phyloP scores from a whole-genome alignment of 2,888 invertebrate genomes.

The Oscheius sp. region DNA sequence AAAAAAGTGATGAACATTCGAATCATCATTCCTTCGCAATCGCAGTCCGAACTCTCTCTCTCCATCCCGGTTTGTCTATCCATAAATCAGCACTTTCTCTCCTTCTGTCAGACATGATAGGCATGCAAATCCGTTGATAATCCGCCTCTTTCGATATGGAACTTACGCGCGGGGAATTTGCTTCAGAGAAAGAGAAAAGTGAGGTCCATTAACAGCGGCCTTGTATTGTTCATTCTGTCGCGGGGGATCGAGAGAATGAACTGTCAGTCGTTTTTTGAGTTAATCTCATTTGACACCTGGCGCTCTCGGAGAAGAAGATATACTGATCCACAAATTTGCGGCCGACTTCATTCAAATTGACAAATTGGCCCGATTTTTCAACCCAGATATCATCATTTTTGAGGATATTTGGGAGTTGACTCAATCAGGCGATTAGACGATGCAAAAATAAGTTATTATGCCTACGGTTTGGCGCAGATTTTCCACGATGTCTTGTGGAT shows the following conservation, averaged over 20 bases:
- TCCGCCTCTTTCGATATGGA: slow-evolving; percentile 11
- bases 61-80: no score
- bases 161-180: background rate
- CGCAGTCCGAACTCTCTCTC: no score
- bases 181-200: background rate
- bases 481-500: slow-evolving; percentile 15
- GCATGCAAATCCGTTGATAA: slow-evolving; percentile 28
- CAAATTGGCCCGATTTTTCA: background rate
- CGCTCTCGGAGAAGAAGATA: background rate
- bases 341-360: no score
- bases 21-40: no score
- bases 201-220: no score
- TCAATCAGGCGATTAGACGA: no score
- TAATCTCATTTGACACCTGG: slow-evolving; percentile 24
- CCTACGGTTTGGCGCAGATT: background rate
- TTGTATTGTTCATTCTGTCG: slow-evolving; percentile 16
- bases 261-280: slow-evolving; percentile 23
- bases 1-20: background rate
- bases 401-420: no score
- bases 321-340: no score
- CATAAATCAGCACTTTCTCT: slow-evolving; percentile 27
- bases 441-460: no score
- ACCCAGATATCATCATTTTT: background rate
- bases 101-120: slow-evolving; percentile 4
- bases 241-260: background rate